Conservation (phyloP, 2,888 invertebrate species). For the Liopterus haemorrhoidalis region DNA sequence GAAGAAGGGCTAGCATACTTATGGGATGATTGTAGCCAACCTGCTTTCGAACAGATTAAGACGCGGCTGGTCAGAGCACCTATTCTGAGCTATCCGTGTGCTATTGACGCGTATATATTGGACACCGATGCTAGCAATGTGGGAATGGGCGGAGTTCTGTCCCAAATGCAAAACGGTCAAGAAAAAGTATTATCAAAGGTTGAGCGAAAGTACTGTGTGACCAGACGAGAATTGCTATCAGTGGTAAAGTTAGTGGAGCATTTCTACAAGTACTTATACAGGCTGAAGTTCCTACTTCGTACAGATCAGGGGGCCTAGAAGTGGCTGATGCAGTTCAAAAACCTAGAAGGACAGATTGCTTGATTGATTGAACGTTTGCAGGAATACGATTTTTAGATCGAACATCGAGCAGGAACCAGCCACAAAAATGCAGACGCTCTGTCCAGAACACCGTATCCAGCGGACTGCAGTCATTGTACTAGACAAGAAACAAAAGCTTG, state of each 20-base stretch:
- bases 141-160: conserved; percentile 5
- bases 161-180: conserved; percentile 13
- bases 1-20: not conserved
- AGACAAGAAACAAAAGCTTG: no score
- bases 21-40: no score
- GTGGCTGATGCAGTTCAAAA: conserved; percentile 27
- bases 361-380: conserved; percentile 28
- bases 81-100: not conserved
- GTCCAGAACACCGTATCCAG: conserved; percentile 29
- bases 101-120: not conserved
- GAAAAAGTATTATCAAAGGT: conserved; percentile 29
- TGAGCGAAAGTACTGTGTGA: no score
- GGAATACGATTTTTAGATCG: no score
- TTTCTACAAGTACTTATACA: no score
- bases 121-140: no score
- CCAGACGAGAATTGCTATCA: no score
- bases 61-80: not conserved
- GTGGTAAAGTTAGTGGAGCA: no score
- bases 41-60: not conserved
- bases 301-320: no score
- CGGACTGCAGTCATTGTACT: conserved; percentile 6
- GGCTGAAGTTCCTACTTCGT: no score
- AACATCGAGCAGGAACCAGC: no score
- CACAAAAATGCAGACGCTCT: conserved; percentile 31
- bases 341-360: conserved; percentile 31